Evolutionary conservation across 2,888 invertebrate species (phyloP), one percentile per base, ranked within the genome.

Genomic region (Drosophila prolongata): DNA sequence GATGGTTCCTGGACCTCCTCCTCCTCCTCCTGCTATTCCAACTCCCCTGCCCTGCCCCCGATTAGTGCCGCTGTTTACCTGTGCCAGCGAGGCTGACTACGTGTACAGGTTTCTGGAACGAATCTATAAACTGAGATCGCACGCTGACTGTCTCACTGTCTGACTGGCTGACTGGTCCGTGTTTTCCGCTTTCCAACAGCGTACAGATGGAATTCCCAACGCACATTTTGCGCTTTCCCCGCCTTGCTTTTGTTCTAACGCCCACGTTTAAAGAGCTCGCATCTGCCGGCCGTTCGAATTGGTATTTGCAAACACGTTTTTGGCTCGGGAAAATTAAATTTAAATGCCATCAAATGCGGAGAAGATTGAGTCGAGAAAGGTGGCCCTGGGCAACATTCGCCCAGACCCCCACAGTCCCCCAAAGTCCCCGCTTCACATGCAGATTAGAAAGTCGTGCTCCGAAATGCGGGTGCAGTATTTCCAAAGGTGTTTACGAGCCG

Each of bases 31-130:
- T 35, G 62, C 55, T n/a, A 34, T 55, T 19, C 57, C 24, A 37
- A 16, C 49, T 56, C 16, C 61, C 50, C 43, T 43, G 56, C 30
- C 65, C 54, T 34, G 52, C 54, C 59, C 75, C 76, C 87, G 85
- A 86, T 89, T 86, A 89, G 85, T 89, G 87, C 74, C 76, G 89
- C 85, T 61, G 79, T 77, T 86, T 85, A 89, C 84, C 84, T 85
- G 84, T 77, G 78, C 80, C 77, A 24, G 59, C 34, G 59, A 79
- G 71, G 78, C 82, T 67, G 66, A 19, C 46, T 59, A 59, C 54
- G 55, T 66, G 88, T 76, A 84, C 83, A 84, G 89, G 83, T 84
- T 84, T 84, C 53, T 88, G 83, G 87, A 86, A 84, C 83, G 89
- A 88, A 84, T 88, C 86, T 88, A 86, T 86, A 83, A 82, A 77